Evolutionary conservation across 2,797 vertebrate species (phyloP), one percentile per base, ranked within the genome.

Genomic region (Sorex maritimensis): DNA sequence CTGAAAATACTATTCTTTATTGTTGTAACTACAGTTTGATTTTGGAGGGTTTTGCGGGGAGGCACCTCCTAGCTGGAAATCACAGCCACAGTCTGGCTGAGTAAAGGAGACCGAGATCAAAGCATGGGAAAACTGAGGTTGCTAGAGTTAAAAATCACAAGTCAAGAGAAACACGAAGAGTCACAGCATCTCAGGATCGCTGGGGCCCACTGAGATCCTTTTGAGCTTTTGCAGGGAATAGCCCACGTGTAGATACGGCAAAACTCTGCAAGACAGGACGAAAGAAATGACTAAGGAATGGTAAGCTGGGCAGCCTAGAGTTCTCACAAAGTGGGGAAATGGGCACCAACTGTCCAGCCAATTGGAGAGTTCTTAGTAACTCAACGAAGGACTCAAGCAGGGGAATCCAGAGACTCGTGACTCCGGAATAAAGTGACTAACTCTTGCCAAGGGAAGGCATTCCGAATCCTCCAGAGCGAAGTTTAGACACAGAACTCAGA

Each of bases 211-310:
- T 12, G 21, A 83, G 67, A n/a, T 0, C n/a, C 12, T 72, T n/a
- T 67, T 65, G 30, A 71, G 26, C 74, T 73, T 80, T 81, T 81
- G 52, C 17, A 65, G n/a, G 85, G 19, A 55, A 46, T 72, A 77
- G 44, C 34, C 12, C 71, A 30, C 17, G 8, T 68, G 38, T 89
- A 9, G 71, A 58, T 78, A 72, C 61, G 23, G 17, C 55, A 19
- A 86, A 95, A 93, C n/a, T 79, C 23, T 28, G 61, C 10, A 72
- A 75, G 17, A 72, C n/a, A 26, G 72, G 41, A 49, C n/a, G 86
- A 88, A 78, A 83, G 63, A 77, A 80, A 82, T 55, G 38, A 69
- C 71, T n/a, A 34, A 63, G 26, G 5, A 68, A 8, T n/a, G n/a
- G 2, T 23, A 74, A 52, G 41, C 5, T 34, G 24, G 93, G 87